Base-by-base conservation (phyloP, 2,888 invertebrate genomes). In the Torymus tubicola region DNA sequence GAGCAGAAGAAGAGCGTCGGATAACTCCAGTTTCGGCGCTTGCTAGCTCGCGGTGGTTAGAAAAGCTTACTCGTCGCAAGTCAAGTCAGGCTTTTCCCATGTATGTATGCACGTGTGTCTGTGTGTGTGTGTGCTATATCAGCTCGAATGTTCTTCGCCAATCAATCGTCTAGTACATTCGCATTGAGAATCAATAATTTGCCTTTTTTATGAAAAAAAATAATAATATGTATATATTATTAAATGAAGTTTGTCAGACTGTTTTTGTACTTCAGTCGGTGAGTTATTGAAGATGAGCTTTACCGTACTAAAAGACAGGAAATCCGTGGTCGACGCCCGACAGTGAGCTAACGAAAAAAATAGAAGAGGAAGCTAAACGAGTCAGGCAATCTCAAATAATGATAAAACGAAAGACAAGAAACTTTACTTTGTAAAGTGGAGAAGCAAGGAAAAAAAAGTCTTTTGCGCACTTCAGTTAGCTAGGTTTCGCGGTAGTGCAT, bases 381-480 rank as follows among this genome's bases (percentile, higher is more conserved):
- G 57, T 71, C 64, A 50, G 50, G 60, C 42, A 72, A 78, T 55
- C 64, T 78, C 55, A 61, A 13, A 72, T 50, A 60, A 78, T 67
- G 78, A 78, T 78, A 78, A 78, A 68, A 73, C 52, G 21, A 52
- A 63, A 21, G 21, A 68, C 65, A 80, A 80, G 52, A 70, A 75
- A 76, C 58, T 68, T 68, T 24, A 55, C 52, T 68, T 13, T 21
- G 57, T 12, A 18, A 31, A n/a, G 74, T 58, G 31, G 50, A 74
- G 58, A 65, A 65, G 42, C 31, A 18, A 69, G 18, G 57, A 18
- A 16, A 71, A 24, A 24, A 18, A n/a, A 13, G 24, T 21, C 4
- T 50, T 65, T 69, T 50, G 18, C 57, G 31, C 21, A 70, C 50
- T 57, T 60, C 60, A 21, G n/a, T 63, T 68, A 5, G 1, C 31